Evolutionary conservation across 2,888 invertebrate genomes (phyloP).

Genomic region (Synergus gifuensis): DNA sequence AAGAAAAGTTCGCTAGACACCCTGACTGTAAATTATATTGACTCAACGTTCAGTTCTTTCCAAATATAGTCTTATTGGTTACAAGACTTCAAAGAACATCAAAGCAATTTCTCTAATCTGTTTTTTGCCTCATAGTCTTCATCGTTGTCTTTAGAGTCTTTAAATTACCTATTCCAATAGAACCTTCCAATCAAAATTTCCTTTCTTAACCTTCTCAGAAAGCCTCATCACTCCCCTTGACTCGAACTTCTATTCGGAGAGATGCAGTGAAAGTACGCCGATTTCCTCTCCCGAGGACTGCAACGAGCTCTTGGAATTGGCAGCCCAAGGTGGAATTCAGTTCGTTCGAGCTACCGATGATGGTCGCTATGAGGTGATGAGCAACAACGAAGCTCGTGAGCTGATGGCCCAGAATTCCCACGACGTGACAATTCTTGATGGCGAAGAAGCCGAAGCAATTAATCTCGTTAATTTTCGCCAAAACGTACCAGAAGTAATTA

Average conservation of each 20-base stretch:
- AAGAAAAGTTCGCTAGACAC: no score
- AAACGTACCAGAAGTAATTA: neutral
- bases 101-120: neutral
- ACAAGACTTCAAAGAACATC: neutral
- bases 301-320: slow-evolving; percentile 74
- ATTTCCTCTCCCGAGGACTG: slow-evolving; percentile 67
- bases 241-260: slow-evolving; percentile 45
- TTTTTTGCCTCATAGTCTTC: no score
- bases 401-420: slow-evolving; percentile 76
- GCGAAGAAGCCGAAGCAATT: slow-evolving; percentile 72
- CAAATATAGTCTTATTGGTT: neutral
- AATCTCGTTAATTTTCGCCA: slow-evolving; percentile 64
- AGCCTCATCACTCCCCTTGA: slow-evolving; percentile 55
- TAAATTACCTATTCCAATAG: neutral
- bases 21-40: no score
- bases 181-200: slow-evolving; percentile 47
- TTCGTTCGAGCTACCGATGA: slow-evolving; percentile 76
- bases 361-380: slow-evolving; percentile 76
- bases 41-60: neutral
- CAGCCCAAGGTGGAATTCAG: slow-evolving; percentile 76
- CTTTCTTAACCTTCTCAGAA: slow-evolving; percentile 49
- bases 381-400: slow-evolving; percentile 75
- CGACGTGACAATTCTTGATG: slow-evolving; percentile 73
- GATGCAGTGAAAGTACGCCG: slow-evolving; percentile 46
- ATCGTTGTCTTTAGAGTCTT: neutral